Base-by-base conservation (phyloP, 2,113 vertebrate genomes). In the Rhagologus leucostigma region DNA sequence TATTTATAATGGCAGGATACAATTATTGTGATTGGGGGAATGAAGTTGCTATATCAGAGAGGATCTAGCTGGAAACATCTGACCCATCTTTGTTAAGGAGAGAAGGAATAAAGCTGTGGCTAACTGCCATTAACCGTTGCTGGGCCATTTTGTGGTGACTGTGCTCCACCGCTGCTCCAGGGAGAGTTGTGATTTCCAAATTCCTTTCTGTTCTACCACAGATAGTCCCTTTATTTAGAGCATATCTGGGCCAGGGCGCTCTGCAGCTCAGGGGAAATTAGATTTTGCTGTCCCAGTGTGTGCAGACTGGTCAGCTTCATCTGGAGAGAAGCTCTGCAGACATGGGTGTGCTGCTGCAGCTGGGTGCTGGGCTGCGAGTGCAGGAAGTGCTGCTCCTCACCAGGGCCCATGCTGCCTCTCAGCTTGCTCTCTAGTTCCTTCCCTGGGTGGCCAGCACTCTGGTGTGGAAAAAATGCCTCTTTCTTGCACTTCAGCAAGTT, bases 351-450 rank as follows among this genome's bases (percentile, higher is more conserved):
- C 24, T 65, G 8, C 41, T 84, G 52, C 1, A 0, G 13, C 5
- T n/a, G 15, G 21, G 7, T n/a, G 15, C 41, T 60, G 18, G 35
- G 23, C 16, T 44, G 32, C 13, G 5, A 3, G 2, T 37, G 7
- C 0, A 0, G 7, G 35, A 55, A 35, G 4, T 4, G 0, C 32
- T 59, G 42, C 39, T 82, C 35, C 39, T 71, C 26, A 5, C 5
- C 0, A 4, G 42, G 7, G 19, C 8, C 18, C 16, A 4, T 59
- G 30, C 4, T 49, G 9, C 11, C 21, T 64, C 50, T 47, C 46
- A 44, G 21, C 27, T 41, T 84, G 30, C 22, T 41, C 39, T 84
- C 23, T 24, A 30, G 6, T 30, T 41, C 8, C 11, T 83, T 83
- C 12, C 21, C 8, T 33, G 10, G 1, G 6, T 53, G 35, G 14